These are phyloP conservation scores for Trichopria drosophilae DNA, from an alignment of 2,888 invertebrate species.

Conservation along the genomic window DNA sequence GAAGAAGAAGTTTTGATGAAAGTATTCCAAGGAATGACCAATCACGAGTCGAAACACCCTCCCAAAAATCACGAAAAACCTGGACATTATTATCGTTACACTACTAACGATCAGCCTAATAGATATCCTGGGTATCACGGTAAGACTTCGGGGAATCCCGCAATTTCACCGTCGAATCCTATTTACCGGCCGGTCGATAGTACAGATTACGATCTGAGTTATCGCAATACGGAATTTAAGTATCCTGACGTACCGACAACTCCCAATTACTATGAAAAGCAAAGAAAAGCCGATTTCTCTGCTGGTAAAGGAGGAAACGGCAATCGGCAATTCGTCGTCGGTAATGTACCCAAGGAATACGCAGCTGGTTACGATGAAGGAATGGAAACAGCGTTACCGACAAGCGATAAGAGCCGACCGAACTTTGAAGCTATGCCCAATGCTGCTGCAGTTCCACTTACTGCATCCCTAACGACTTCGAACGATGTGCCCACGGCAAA, in stretches of 20 bases:
- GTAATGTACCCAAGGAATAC: conserved; percentile 66
- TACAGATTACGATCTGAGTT: conserved; percentile 40
- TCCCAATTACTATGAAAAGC: conserved; percentile 47
- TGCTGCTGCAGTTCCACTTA: too few species aligned
- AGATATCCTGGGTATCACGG: conserved; percentile 46
- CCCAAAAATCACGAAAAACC: conserved; percentile 15
- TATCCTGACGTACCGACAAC: conserved; percentile 48
- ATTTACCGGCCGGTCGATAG: conserved; percentile 42
- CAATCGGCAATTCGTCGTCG: conserved; percentile 67
- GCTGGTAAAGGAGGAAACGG: conserved; percentile 32
- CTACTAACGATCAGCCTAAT: conserved; percentile 28
- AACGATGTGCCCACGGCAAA: conserved; percentile 17
- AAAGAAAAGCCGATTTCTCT: conserved; percentile 32
- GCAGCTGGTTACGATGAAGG: conserved; percentile 30
- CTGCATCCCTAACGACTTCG: neutral
- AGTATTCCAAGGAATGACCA: conserved; percentile 71
- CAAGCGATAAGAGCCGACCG: conserved; percentile 10
- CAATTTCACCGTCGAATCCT: conserved; percentile 36
- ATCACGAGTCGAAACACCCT: conserved; percentile 42
- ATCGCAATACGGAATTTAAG: conserved; percentile 49
- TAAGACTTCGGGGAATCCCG: conserved; percentile 58
- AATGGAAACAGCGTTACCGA: neutral
- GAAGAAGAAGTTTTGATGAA: conserved; percentile 79
- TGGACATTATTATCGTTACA: conserved; percentile 39
- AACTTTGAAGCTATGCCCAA: too few species aligned